These are phyloP conservation scores for Himalopsyche tibetana DNA, from an alignment of 2,888 invertebrate genomes.

Conservation along the genomic window DNA sequence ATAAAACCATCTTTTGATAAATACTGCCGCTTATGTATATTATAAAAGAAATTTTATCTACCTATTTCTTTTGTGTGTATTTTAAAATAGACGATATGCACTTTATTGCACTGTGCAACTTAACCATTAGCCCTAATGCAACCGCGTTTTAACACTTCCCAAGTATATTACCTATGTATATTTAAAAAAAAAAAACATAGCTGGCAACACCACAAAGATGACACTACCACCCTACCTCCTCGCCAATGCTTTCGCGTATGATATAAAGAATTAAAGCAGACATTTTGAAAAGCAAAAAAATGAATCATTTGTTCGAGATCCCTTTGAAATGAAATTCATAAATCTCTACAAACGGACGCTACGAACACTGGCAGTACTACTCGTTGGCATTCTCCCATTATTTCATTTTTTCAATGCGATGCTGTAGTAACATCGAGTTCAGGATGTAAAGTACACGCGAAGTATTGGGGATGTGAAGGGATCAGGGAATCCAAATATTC, in stretches of 20 bases:
- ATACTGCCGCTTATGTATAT: no score
- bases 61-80: no score
- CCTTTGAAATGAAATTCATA: conserved; percentile 63
- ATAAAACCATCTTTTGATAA: no score
- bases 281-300: conserved; percentile 44
- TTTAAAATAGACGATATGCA: no score
- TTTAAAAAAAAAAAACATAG: background rate
- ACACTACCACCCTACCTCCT: background rate
- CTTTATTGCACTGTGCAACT: background rate
- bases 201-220: conserved; percentile 44
- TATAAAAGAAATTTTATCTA: no score
- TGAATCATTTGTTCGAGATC: conserved; percentile 62
- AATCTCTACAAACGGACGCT: conserved; percentile 57
- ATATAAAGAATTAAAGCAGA: conserved; percentile 56
- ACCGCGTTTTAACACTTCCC: conserved; percentile 14
- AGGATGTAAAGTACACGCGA: conserved; percentile 62
- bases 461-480: conserved; percentile 24
- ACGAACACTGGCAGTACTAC: conserved; percentile 50
- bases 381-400: conserved; percentile 47
- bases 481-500: background rate
- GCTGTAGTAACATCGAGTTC: conserved; percentile 62
- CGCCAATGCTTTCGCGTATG: conserved; percentile 39
- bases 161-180: background rate
- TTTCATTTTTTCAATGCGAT: conserved; percentile 49
- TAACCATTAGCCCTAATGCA: background rate